These are phyloP conservation scores for Saccopteryx leptura DNA, from an alignment of 2,113 vertebrate species.

Conservation along the genomic window DNA sequence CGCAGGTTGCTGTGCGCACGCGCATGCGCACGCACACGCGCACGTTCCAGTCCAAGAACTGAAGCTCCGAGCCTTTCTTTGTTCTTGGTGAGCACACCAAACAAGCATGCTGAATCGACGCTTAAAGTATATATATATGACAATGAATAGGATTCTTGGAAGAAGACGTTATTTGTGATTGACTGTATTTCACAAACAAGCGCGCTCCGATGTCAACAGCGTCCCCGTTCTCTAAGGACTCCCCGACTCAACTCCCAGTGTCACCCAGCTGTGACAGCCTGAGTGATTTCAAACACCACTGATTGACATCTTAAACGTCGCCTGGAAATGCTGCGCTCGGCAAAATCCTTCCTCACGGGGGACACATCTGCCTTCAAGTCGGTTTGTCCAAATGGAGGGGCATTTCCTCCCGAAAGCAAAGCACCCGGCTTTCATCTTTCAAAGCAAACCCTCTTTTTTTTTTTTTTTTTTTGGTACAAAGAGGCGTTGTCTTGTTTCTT, in stretches of 20 bases:
- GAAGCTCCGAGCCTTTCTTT: slow-evolving; percentile 8
- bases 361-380: slow-evolving; percentile 78
- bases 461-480: slow-evolving; percentile 23
- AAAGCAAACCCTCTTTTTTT: slow-evolving; percentile 54
- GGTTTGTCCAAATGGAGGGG: slow-evolving; percentile 64
- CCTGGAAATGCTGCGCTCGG: slow-evolving; percentile 72
- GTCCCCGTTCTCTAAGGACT: slow-evolving; percentile 66
- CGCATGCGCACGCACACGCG: too few species aligned
- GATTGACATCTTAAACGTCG: slow-evolving; percentile 81
- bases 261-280: slow-evolving; percentile 83
- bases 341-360: slow-evolving; percentile 81
- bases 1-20: background rate
- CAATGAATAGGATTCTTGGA: slow-evolving; percentile 50
- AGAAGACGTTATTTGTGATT: slow-evolving; percentile 66
- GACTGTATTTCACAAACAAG: slow-evolving; percentile 77
- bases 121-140: slow-evolving; percentile 30
- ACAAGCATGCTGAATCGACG: background rate
- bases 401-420: slow-evolving; percentile 78
- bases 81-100: background rate
- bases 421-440: slow-evolving; percentile 76
- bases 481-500: slow-evolving; percentile 40
- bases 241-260: background rate
- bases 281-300: slow-evolving; percentile 78
- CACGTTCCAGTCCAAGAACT: background rate
- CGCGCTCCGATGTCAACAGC: slow-evolving; percentile 67